A percentile compares a stretch with the other conserved stretches of the same genome.
phyloP scores from a whole-genome alignment of 1,140 invertebrate genomes.

The Scaptomyza graminum region DNA sequence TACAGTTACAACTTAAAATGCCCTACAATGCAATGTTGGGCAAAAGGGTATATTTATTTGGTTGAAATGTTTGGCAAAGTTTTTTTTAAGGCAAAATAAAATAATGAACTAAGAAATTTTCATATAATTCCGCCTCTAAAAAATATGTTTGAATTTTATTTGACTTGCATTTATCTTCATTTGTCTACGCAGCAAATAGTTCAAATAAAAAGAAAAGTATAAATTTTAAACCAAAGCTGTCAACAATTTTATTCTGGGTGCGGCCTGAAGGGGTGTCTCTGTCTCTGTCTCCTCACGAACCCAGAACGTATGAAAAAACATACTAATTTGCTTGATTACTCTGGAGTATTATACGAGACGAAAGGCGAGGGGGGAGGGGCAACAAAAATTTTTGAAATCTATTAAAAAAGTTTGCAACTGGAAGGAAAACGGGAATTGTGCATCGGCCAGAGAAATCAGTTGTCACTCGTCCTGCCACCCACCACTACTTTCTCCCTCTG shows the following conservation, averaged over 20 bases:
- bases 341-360: constrained; percentile 52
- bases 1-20: constrained; percentile 30
- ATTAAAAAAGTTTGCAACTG: constrained; percentile 73
- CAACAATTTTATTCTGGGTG: constrained; percentile 79
- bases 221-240: constrained; percentile 59
- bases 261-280: constrained; percentile 15
- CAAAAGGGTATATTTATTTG: background rate
- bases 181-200: constrained; percentile 45
- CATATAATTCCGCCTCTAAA: background rate
- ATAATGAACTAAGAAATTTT: no score
- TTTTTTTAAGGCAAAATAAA: no score
- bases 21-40: constrained; percentile 4
- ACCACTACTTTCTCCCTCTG: no score
- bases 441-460: constrained; percentile 39
- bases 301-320: constrained; percentile 10
- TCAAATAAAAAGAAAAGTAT: constrained; percentile 15
- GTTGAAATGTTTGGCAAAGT: no score
- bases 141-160: background rate
- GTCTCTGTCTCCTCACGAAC: no score
- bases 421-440: constrained; percentile 23
- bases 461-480: constrained; percentile 19
- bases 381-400: constrained; percentile 71
- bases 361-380: background rate
- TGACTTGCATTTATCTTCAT: constrained; percentile 71
- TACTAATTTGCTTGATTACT: constrained; percentile 81